These are phyloP conservation scores for Butorides virescens DNA, from an alignment of 2,113 vertebrate genomes.

Conservation along the genomic window DNA sequence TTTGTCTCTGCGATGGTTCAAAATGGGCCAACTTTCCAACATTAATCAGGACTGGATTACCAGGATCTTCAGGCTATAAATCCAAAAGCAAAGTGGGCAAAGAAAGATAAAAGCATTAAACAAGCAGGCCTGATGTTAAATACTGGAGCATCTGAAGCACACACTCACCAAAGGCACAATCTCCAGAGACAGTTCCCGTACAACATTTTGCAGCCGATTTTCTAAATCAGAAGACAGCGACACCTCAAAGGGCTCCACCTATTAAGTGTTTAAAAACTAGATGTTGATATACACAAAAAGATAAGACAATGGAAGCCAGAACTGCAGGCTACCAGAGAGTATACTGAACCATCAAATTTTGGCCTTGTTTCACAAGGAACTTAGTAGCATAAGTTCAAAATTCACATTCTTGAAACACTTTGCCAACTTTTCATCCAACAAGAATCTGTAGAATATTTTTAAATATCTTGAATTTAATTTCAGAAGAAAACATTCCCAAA, in stretches of 20 bases:
- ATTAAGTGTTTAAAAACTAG: background rate
- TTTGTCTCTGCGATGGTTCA: slow-evolving; percentile 89
- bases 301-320: background rate
- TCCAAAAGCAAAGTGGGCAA: background rate
- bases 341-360: background rate
- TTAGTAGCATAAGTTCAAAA: background rate
- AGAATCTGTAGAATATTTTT: background rate
- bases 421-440: background rate
- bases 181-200: slow-evolving; percentile 84
- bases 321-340: background rate
- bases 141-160: background rate
- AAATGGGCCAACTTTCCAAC: slow-evolving; percentile 90
- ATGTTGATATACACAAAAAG: background rate
- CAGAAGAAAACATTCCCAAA: background rate
- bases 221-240: slow-evolving; percentile 79
- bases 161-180: slow-evolving; percentile 74
- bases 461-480: background rate
- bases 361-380: no score
- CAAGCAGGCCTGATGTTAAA: background rate
- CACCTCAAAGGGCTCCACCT: slow-evolving; percentile 89
- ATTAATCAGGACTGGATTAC: slow-evolving; percentile 76
- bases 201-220: slow-evolving; percentile 73
- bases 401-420: background rate
- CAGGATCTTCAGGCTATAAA: slow-evolving; percentile 79
- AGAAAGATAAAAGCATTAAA: background rate